Evolutionary conservation across 2,113 vertebrate genomes (phyloP).

Genomic region (Microcebus jonahi): DNA sequence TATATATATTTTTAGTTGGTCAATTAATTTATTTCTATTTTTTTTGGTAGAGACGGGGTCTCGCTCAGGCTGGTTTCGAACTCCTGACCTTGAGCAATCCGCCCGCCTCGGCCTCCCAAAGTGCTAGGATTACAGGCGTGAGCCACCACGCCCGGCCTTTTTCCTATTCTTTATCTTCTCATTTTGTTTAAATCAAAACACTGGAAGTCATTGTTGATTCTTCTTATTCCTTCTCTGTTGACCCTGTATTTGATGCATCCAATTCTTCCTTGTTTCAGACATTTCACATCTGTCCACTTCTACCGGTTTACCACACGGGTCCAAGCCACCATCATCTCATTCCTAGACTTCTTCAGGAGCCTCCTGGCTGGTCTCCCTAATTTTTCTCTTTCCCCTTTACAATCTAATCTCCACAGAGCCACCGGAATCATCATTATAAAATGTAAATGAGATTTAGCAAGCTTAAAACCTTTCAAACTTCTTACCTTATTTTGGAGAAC

Average conservation of each 20-base stretch:
- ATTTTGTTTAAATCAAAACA: background rate
- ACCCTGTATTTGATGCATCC: background rate
- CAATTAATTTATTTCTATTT: no score
- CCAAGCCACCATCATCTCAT: background rate
- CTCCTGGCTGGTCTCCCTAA: background rate
- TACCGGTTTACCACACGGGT: background rate
- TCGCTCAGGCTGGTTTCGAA: no score
- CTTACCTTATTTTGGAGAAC: background rate
- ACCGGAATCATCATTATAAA: background rate
- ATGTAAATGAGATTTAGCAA: background rate
- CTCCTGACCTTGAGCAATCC: no score
- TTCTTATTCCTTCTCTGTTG: background rate
- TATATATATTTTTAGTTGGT: no score
- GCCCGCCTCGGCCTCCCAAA: no score
- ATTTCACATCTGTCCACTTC: background rate
- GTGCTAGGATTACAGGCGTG: no score
- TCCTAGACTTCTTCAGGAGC: background rate
- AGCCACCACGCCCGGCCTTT: no score
- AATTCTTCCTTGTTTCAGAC: slow-evolving; percentile 20
- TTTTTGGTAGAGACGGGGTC: no score
- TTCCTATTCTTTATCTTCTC: background rate
- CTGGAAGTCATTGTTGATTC: background rate
- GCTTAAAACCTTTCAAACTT: background rate
- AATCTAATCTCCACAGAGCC: background rate
- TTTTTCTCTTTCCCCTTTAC: background rate